Percentiles rank a stretch among this genome's conserved stretches.
These are phyloP conservation scores for Lithosia quadra DNA, from an alignment of 2,888 invertebrate genomes.

Conservation along the genomic window DNA sequence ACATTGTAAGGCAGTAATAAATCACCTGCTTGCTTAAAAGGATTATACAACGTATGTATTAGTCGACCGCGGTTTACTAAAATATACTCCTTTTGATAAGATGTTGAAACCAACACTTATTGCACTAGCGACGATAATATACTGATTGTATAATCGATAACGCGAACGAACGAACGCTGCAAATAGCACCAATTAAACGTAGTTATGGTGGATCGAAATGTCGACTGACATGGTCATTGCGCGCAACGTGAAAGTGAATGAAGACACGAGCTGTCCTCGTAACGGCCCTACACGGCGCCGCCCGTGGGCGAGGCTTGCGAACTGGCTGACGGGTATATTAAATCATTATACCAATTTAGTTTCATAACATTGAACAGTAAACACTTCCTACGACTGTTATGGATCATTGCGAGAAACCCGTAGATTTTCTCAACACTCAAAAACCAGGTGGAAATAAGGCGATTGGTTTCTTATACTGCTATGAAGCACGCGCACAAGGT, in stretches of 20 bases:
- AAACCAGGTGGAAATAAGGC: neutral
- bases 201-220: neutral
- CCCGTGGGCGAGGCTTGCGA: neutral
- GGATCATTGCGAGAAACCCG: neutral
- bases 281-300: constrained; percentile 2
- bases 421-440: neutral
- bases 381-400: constrained; percentile 3
- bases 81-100: neutral
- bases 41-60: neutral
- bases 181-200: neutral
- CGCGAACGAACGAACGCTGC: neutral
- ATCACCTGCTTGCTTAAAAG: constrained; percentile 1
- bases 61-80: neutral
- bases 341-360: constrained; percentile 1
- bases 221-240: neutral
- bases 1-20: neutral
- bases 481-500: neutral
- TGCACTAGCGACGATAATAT: neutral
- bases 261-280: neutral
- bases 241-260: neutral
- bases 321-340: constrained; percentile 2
- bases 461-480: neutral
- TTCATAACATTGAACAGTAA: neutral
- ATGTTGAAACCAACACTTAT: neutral
- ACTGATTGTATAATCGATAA: neutral